Evolutionary conservation across 2,888 invertebrate species (phyloP), one percentile per base, ranked within the genome.

Genomic region (Dioctria linearis): DNA sequence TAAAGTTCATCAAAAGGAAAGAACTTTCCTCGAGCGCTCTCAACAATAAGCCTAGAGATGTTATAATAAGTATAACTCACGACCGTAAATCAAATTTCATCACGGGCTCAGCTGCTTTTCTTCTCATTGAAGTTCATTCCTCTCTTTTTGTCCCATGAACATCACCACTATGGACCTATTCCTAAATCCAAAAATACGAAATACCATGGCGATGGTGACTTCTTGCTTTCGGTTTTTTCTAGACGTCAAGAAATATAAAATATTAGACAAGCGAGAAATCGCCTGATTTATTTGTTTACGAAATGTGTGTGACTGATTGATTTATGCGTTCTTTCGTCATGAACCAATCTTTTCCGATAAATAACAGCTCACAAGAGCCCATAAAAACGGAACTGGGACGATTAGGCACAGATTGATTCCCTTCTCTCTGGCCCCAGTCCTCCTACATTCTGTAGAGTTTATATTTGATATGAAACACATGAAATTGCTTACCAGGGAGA

Each of bases 271-370:
- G 71, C 51, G 71, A 51, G 71, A 71, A 71, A 71, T 51, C 51
- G 54, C 54, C 51, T 71, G 71, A 71, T 71, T 71, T 71, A 71
- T 71, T 71, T 71, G 71, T 71, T 71, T 71, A 71, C 51, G 71
- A 71, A 71, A 71, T 71, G 54, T 54, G 71, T 71, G 71, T 71
- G 71, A 71, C 71, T 71, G 71, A 71, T 71, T 71, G 71, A 71
- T 71, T 71, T 71, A 71, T 71, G 54, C 40, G 71, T 51, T 71
- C 71, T 25, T 71, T 71, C 71, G 54, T 71, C 54, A 71, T 71
- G 71, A 54, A 54, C 71, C 71, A 71, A 71, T 71, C 54, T 71
- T 51, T 25, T 11, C 51, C 46, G 51, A 71, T 71, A 71, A 71
- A 71, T 71, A 71, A 71, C 67, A 46, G 46, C 67, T 4, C 4